Evolutionary conservation across 2,888 invertebrate species (phyloP).

Genomic region (Oxyteleia sp.): DNA sequence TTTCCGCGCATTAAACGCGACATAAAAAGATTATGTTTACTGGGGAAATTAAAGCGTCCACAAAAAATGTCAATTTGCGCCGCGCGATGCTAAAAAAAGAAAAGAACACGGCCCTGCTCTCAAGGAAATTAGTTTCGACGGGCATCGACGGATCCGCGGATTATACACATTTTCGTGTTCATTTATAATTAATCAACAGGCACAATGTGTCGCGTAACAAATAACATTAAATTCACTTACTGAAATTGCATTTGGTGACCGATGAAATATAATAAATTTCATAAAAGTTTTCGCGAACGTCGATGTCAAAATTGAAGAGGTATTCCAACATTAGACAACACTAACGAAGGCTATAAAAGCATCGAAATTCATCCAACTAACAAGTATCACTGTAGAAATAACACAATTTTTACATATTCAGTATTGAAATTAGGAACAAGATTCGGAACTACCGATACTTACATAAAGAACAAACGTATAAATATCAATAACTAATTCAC

Average conservation of each 20-base stretch:
- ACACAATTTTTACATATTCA: too few relatives aligned
- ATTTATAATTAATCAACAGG: background rate
- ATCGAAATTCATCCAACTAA: background rate
- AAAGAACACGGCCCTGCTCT: background rate
- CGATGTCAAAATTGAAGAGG: background rate
- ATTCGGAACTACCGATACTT: too few relatives aligned
- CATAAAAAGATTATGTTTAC: constrained; percentile 12
- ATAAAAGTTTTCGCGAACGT: background rate
- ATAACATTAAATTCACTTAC: constrained; percentile 3
- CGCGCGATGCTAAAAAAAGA: background rate
- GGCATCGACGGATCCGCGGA: constrained; percentile 1
- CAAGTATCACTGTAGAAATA: too few relatives aligned
- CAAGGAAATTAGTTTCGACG: background rate
- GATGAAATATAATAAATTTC: constrained; percentile 11
- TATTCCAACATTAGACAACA: background rate
- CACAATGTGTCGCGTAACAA: background rate
- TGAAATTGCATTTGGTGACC: background rate
- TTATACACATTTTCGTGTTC: constrained; percentile 1
- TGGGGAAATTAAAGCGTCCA: background rate
- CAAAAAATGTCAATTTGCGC: background rate
- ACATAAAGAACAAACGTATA: too few relatives aligned
- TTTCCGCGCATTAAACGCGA: constrained; percentile 29
- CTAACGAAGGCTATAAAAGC: background rate
- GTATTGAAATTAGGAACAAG: too few relatives aligned
- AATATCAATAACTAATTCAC: too few relatives aligned